phyloP scores from a whole-genome alignment of 2,797 vertebrate genomes.

The Cyclopterus lumpus region DNA sequence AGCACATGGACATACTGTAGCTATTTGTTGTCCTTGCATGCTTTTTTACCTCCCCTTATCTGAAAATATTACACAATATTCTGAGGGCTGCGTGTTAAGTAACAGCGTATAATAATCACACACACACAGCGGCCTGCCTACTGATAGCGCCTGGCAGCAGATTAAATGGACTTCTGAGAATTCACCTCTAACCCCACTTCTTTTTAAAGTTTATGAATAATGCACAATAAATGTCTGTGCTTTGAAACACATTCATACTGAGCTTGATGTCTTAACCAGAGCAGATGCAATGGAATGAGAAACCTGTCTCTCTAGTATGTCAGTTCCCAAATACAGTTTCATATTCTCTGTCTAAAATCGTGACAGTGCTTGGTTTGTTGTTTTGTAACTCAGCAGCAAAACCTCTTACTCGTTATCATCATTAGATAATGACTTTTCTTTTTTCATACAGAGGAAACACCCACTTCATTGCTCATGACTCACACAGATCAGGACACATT shows the following conservation, averaged over 20 bases:
- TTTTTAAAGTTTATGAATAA: neutral
- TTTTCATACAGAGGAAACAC: conserved; percentile 23
- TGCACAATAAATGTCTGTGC: neutral
- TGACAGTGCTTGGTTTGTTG: conserved; percentile 19
- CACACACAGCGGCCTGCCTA: conserved; percentile 25
- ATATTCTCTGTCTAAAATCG: neutral
- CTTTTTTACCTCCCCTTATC: conserved; percentile 52
- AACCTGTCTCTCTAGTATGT: neutral
- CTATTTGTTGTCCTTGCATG: conserved; percentile 1
- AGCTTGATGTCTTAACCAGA: conserved; percentile 22
- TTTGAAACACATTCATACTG: neutral
- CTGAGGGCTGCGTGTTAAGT: conserved; percentile 57
- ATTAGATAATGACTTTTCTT: conserved; percentile 32
- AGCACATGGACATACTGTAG: conserved; percentile 3
- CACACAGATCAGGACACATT: conserved; percentile 33
- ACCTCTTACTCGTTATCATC: conserved; percentile 23
- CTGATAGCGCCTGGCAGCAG: conserved; percentile 10
- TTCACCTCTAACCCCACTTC: conserved; percentile 12
- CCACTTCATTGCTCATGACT: conserved; percentile 56
- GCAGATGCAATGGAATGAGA: neutral
- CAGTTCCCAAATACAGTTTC: neutral
- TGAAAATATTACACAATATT: conserved; percentile 67
- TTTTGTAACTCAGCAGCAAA: conserved; percentile 15
- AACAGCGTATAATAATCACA: conserved; percentile 55
- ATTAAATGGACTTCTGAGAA: conserved; percentile 14